Conservation (phyloP, 2,113 vertebrate genomes). For the Megaceryle maxima region DNA sequence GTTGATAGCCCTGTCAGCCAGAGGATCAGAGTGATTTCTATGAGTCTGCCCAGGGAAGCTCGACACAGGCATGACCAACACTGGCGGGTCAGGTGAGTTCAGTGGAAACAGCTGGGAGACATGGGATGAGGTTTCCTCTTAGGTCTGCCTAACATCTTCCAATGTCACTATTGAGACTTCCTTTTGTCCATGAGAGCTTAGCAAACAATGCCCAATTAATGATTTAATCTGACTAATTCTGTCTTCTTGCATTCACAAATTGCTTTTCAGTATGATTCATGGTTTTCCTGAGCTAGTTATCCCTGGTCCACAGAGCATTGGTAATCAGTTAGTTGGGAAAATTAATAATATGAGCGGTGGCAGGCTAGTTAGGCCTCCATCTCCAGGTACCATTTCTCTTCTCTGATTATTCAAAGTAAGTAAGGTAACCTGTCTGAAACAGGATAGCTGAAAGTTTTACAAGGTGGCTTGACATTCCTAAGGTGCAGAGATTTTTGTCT, state of each 20-base stretch:
- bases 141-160: not conserved
- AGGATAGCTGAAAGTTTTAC: not conserved
- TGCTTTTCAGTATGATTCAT: not conserved
- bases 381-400: not conserved
- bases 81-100: not conserved
- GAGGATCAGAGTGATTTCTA: not conserved
- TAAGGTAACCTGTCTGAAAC: not conserved
- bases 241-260: not conserved
- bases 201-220: not conserved
- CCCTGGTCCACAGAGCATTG: not conserved
- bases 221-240: constrained; percentile 10
- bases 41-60: not conserved
- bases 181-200: not conserved
- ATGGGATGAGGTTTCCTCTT: not conserved
- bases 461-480: not conserved
- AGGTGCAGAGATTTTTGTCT: not conserved
- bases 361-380: not conserved
- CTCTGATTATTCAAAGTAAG: not conserved
- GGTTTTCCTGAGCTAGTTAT: not conserved
- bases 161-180: not conserved
- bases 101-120: not conserved
- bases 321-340: not conserved
- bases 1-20: not conserved
- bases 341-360: not conserved
- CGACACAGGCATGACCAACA: not conserved